Percentiles rank a stretch among this genome's conserved stretches.
These are phyloP conservation scores for Elmis aenea DNA, from an alignment of 2,888 invertebrate genomes.

Conservation along the genomic window DNA sequence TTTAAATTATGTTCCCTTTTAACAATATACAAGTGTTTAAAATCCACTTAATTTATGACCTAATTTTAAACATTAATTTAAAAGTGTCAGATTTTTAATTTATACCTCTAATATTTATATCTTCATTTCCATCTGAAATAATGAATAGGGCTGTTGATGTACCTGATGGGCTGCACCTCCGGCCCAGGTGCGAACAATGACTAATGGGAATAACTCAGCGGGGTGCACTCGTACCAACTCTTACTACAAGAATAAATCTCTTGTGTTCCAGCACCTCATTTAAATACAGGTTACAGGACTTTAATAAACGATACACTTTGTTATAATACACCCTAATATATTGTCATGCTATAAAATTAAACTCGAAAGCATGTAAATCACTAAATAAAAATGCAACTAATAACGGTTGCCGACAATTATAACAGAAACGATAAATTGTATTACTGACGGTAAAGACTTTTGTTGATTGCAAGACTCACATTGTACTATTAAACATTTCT, in stretches of 20 bases:
- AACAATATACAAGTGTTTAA: constrained; percentile 2
- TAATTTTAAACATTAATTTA: constrained; percentile 14
- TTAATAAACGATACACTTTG: constrained; percentile 15
- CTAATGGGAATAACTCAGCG: constrained; percentile 29
- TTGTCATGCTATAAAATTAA: constrained; percentile 12
- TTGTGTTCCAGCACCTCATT: constrained; percentile 22
- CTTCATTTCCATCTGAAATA: constrained; percentile 30
- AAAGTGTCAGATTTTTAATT: constrained; percentile 14
- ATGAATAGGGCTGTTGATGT: constrained; percentile 26
- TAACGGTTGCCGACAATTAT: too few relatives aligned
- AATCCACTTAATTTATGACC: constrained; percentile 12
- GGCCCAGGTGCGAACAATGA: constrained; percentile 34
- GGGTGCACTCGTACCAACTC: constrained; percentile 29
- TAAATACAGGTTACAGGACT: constrained; percentile 24
- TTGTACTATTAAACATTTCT: too few relatives aligned
- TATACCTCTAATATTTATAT: constrained; percentile 29
- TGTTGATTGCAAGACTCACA: too few relatives aligned
- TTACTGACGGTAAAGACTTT: too few relatives aligned
- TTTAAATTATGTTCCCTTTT: too few relatives aligned
- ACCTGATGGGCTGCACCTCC: constrained; percentile 20
- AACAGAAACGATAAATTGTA: too few relatives aligned
- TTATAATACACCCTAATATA: constrained; percentile 13
- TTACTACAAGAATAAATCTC: constrained; percentile 30
- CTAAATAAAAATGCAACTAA: too few relatives aligned
- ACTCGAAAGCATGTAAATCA: too few relatives aligned